Evolutionary conservation across 1,140 invertebrate species (phyloP).

Genomic region (Macrosteles quadrilineatus): DNA sequence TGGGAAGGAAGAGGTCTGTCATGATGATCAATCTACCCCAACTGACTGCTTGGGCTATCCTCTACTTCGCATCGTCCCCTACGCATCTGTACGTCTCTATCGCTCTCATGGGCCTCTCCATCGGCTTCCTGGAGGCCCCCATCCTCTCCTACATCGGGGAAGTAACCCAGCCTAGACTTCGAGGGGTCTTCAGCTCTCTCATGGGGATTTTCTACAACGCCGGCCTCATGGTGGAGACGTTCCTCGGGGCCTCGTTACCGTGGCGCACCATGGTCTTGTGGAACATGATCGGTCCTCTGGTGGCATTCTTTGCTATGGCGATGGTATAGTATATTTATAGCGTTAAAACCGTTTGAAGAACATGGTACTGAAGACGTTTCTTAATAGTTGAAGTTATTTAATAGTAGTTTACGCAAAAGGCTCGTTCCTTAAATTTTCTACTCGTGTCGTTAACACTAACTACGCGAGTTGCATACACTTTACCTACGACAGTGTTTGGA

Average conservation of each 20-base stretch:
- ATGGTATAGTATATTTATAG: conserved; percentile 16
- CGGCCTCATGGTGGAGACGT: conserved; percentile 8
- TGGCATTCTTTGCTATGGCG: conserved; percentile 21
- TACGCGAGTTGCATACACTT: too few species aligned
- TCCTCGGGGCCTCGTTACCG: neutral
- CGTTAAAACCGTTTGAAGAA: too few species aligned
- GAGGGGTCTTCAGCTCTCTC: neutral
- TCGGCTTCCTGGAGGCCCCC: conserved; percentile 54
- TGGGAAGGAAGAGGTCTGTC: conserved; percentile 37
- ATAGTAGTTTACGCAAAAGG: too few species aligned
- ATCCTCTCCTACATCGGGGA: conserved; percentile 55
- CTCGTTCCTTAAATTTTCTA: too few species aligned
- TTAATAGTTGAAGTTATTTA: too few species aligned
- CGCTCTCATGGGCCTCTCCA: conserved; percentile 42
- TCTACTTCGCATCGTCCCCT: conserved; percentile 25
- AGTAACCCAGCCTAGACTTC: conserved; percentile 49
- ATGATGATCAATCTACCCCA: conserved; percentile 36
- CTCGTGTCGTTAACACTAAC: too few species aligned
- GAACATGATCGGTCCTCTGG: conserved; percentile 28
- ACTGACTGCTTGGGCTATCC: conserved; percentile 34
- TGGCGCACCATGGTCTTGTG: conserved; percentile 12
- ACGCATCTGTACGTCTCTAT: conserved; percentile 23
- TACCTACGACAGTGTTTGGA: too few species aligned
- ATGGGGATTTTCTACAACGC: neutral
- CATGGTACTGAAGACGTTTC: too few species aligned